These are phyloP conservation scores for Sebastes schlegelii DNA, from an alignment of 2,113 vertebrate species.

Conservation along the genomic window DNA sequence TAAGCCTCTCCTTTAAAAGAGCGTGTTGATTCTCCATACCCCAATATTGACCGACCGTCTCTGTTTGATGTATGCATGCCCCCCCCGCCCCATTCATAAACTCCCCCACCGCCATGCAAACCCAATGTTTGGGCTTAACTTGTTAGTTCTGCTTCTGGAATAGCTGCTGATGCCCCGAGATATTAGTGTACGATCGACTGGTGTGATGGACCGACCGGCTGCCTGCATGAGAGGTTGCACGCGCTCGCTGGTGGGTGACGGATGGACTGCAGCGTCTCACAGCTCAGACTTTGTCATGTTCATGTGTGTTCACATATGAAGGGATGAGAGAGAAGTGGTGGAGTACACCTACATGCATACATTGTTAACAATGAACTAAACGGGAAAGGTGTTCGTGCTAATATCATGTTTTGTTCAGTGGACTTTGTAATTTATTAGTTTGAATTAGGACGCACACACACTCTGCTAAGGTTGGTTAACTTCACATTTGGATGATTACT, in stretches of 20 bases:
- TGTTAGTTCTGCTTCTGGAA: conserved; percentile 97
- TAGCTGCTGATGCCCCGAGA: conserved; percentile 93
- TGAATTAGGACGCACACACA: not conserved
- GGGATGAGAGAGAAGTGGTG: not conserved
- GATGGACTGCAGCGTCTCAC: conserved; percentile 27
- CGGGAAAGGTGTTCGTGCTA: not conserved
- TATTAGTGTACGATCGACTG: conserved; percentile 91
- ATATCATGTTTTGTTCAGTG: not conserved
- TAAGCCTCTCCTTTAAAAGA: conserved; percentile 87
- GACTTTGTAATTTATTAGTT: not conserved
- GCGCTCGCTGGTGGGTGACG: conserved; percentile 48
- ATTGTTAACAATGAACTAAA: not conserved
- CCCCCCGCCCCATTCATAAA: conserved; percentile 68
- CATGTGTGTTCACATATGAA: conserved; percentile 18
- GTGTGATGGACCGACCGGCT: conserved; percentile 86
- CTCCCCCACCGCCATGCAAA: conserved; percentile 82
- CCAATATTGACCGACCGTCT: conserved; percentile 94
- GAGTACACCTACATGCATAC: not conserved
- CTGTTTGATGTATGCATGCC: conserved; percentile 93
- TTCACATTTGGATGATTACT: conserved; percentile 38
- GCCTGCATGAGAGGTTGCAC: conserved; percentile 74
- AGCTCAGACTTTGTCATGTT: conserved; percentile 5
- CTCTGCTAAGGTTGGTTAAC: conserved; percentile 15
- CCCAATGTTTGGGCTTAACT: conserved; percentile 96
- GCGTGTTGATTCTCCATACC: conserved; percentile 93